Evolutionary conservation across 2,797 vertebrate genomes (phyloP).

Genomic region (Pteropus rufus): DNA sequence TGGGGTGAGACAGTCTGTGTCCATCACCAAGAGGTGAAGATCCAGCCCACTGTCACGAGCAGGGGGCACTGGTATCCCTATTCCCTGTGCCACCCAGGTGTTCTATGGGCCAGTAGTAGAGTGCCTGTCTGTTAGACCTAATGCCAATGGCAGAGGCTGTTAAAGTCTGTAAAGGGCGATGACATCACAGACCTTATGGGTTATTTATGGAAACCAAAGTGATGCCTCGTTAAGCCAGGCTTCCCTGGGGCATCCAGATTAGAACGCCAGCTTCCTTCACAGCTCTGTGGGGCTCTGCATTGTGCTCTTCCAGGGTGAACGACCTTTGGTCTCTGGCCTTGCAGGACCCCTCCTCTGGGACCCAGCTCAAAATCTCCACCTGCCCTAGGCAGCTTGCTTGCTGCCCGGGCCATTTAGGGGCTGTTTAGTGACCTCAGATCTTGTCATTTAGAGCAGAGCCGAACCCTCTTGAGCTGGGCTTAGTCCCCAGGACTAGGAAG

Average conservation of each 20-base stretch:
- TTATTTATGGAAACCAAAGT: constrained; percentile 82
- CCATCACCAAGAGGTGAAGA: background rate
- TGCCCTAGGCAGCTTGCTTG: background rate
- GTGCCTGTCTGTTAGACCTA: background rate
- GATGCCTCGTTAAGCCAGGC: constrained; percentile 37
- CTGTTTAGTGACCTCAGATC: background rate
- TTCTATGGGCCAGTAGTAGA: background rate
- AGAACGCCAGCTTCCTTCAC: background rate
- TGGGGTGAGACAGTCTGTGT: background rate
- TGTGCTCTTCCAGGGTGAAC: background rate
- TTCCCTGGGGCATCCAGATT: background rate
- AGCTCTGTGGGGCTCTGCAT: background rate
- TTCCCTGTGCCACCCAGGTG: background rate
- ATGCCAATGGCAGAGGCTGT: constrained; percentile 41
- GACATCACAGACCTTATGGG: constrained; percentile 79
- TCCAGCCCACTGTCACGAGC: background rate
- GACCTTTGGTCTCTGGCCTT: background rate
- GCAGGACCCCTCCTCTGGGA: background rate
- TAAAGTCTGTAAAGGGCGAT: constrained; percentile 73
- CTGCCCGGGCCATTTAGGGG: background rate
- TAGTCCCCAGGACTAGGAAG: background rate
- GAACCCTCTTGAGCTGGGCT: background rate
- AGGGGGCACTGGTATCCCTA: background rate
- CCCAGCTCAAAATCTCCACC: background rate
- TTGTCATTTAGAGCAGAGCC: background rate